Conservation (phyloP, 2,888 invertebrate genomes). For the Pogonocherus hispidulus region DNA sequence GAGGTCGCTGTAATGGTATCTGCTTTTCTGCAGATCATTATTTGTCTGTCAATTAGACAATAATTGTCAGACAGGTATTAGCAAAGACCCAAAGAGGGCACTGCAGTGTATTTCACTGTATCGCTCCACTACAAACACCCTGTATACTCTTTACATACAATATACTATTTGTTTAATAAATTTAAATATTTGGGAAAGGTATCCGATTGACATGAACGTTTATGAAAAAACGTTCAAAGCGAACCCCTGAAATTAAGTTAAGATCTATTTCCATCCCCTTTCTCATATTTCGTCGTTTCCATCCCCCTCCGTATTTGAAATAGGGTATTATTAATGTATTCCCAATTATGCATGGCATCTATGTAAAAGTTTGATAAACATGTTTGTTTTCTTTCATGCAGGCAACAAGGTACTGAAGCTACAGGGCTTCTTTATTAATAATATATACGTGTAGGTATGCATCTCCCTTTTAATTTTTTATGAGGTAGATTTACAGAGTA, state of each 20-base stretch:
- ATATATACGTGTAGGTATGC: background rate
- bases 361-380: conserved; percentile 5
- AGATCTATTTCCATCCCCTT: background rate
- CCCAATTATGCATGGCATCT: background rate
- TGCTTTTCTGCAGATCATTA: no score
- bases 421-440: background rate
- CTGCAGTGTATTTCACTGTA: no score
- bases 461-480: conserved; percentile 1
- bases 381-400: background rate
- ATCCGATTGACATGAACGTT: no score
- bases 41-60: no score
- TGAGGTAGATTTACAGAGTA: no score
- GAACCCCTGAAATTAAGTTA: background rate
- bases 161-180: no score
- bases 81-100: no score
- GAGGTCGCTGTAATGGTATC: no score
- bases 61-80: no score
- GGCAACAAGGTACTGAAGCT: background rate
- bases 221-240: background rate
- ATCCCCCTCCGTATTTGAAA: background rate
- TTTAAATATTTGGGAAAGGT: no score
- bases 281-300: background rate
- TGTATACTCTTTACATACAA: no score
- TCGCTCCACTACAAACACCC: no score
- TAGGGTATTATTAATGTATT: conserved; percentile 9